Percentiles rank a stretch among this genome's conserved stretches.
Conservation (phyloP, 2,888 invertebrate species). For the Ptychoptera contaminata region DNA sequence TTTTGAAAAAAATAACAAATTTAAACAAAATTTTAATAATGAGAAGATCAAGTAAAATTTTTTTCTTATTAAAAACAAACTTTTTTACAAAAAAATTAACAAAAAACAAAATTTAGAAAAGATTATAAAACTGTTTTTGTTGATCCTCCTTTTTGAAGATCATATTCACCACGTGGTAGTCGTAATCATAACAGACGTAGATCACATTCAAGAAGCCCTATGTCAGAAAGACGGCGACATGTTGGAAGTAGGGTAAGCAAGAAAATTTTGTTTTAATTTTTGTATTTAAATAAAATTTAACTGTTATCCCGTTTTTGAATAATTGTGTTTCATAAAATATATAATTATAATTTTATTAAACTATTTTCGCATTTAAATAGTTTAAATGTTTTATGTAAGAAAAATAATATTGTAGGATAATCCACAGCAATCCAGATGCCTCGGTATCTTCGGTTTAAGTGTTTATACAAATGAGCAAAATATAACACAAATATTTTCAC, state of each 20-base stretch:
- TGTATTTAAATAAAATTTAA: no score
- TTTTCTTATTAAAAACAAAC: no score
- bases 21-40: no score
- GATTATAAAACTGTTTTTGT: no score
- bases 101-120: no score
- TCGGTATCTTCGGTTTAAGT: constrained; percentile 91
- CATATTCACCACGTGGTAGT: constrained; percentile 43
- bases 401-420: constrained; percentile 29
- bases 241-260: constrained; percentile 50
- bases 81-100: no score
- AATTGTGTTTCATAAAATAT: no score
- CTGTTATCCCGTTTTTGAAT: no score
- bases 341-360: no score
- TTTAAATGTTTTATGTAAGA: constrained; percentile 35
- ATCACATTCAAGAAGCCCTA: constrained; percentile 60
- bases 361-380: background rate
- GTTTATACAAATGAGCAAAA: constrained; percentile 86
- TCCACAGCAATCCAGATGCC: constrained; percentile 73
- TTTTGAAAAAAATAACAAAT: no score
- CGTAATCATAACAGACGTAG: constrained; percentile 43
- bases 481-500: constrained; percentile 79
- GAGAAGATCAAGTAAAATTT: no score
- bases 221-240: constrained; percentile 67
- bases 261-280: no score
- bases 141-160: constrained; percentile 11